Percentiles rank a stretch among this genome's conserved stretches.
Conservation (phyloP, 2,888 invertebrate genomes). For the Ariolimax columbianus region DNA sequence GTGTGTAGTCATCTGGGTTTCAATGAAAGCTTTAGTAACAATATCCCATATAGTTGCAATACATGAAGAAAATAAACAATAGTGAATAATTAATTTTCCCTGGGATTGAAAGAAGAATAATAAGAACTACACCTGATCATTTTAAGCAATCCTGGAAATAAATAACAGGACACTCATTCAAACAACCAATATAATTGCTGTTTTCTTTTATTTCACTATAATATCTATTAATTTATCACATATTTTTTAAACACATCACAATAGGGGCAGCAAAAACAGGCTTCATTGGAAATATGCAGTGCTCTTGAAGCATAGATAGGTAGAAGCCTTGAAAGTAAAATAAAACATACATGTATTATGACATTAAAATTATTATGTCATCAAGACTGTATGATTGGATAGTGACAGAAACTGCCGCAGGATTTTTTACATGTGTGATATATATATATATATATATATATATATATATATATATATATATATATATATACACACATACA, state of each 20-base stretch:
- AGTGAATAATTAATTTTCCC: no score
- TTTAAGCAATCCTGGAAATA: no score
- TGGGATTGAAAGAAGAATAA: no score
- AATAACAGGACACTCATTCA: neutral
- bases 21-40: no score
- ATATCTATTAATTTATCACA: conserved; percentile 33
- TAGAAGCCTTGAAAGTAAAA: neutral
- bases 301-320: neutral
- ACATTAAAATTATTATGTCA: neutral
- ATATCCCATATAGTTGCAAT: no score
- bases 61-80: no score
- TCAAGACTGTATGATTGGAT: neutral
- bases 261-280: conserved; percentile 22
- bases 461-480: conserved; percentile 37
- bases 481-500: conserved; percentile 26
- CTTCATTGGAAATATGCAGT: conserved; percentile 1
- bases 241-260: conserved; percentile 19
- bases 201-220: conserved; percentile 31
- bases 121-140: no score
- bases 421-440: neutral
- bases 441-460: conserved; percentile 37
- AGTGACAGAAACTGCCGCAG: neutral
- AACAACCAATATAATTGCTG: neutral
- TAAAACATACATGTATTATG: neutral
- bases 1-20: no score